These are phyloP conservation scores for Orthonyx spaldingii DNA, from an alignment of 2,113 vertebrate genomes.

Conservation along the genomic window DNA sequence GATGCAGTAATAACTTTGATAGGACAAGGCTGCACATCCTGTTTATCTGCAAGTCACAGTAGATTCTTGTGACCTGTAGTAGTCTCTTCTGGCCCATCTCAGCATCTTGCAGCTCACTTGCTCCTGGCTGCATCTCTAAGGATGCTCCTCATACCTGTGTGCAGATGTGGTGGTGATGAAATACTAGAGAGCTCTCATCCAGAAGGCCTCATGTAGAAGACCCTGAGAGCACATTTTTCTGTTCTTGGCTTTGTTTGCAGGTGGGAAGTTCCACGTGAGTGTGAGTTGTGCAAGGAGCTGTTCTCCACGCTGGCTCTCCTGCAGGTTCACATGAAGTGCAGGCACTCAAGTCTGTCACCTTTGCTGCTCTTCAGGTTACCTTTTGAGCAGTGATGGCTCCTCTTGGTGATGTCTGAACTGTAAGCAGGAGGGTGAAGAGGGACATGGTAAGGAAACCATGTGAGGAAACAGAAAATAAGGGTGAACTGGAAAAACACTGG, in stretches of 20 bases:
- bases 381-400: neutral
- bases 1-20: too few relatives aligned
- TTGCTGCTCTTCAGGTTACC: neutral
- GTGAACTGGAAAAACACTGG: neutral
- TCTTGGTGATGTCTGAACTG: neutral
- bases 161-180: neutral
- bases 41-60: neutral
- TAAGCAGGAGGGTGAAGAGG: neutral
- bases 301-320: constrained; percentile 66
- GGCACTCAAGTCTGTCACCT: constrained; percentile 65
- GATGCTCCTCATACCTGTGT: neutral
- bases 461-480: neutral
- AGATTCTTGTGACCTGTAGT: neutral
- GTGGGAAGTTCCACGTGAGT: constrained; percentile 63
- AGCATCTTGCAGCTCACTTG: neutral
- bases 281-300: constrained; percentile 67
- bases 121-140: neutral
- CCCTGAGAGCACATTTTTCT: neutral
- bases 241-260: constrained; percentile 14
- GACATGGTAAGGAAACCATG: neutral
- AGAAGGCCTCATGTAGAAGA: neutral
- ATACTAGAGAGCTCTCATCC: neutral
- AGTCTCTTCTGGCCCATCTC: neutral
- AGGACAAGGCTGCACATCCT: neutral
- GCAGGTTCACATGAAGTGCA: constrained; percentile 69